These are phyloP conservation scores for Phyllotreta striolata DNA, from an alignment of 2,888 invertebrate species.

Conservation along the genomic window DNA sequence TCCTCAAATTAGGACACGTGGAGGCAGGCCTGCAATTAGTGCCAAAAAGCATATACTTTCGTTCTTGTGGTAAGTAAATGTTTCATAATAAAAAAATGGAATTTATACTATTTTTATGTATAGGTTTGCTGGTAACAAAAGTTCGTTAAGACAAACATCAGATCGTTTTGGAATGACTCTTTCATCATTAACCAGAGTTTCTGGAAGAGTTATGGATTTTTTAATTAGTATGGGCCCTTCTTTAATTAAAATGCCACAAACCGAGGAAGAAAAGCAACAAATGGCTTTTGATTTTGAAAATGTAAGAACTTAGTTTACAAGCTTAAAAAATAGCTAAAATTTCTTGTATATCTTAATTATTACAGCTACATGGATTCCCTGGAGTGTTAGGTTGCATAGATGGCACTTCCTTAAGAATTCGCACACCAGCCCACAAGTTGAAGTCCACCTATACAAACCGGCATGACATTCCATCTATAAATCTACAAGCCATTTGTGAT, in stretches of 20 bases:
- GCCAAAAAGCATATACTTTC: no score
- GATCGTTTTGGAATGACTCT: no score
- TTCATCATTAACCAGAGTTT: no score
- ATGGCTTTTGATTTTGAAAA: slow-evolving; percentile 2
- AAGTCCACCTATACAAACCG: slow-evolving; percentile 52
- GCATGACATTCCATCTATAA: slow-evolving; percentile 46
- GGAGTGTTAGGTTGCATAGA: slow-evolving; percentile 44
- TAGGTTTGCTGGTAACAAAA: no score
- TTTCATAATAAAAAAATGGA: no score
- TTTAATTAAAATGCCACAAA: slow-evolving; percentile 2
- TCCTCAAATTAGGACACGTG: no score
- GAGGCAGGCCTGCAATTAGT: no score
- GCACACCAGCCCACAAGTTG: slow-evolving; percentile 50
- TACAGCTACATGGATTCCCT: slow-evolving; percentile 27
- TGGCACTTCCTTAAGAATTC: slow-evolving; percentile 43
- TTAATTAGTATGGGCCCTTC: background rate
- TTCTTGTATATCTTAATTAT: no score
- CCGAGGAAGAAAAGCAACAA: slow-evolving; percentile 8
- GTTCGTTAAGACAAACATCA: no score
- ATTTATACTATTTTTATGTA: no score
- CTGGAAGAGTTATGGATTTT: slow-evolving; percentile 4
- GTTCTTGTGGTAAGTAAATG: no score
- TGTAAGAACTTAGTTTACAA: slow-evolving; percentile 9
- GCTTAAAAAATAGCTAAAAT: no score
- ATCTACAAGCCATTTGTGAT: slow-evolving; percentile 52